A percentile compares a stretch with the other conserved stretches of the same genome.
Conservation (phyloP, 2,113 vertebrate species). For the Triplophysa rosa region DNA sequence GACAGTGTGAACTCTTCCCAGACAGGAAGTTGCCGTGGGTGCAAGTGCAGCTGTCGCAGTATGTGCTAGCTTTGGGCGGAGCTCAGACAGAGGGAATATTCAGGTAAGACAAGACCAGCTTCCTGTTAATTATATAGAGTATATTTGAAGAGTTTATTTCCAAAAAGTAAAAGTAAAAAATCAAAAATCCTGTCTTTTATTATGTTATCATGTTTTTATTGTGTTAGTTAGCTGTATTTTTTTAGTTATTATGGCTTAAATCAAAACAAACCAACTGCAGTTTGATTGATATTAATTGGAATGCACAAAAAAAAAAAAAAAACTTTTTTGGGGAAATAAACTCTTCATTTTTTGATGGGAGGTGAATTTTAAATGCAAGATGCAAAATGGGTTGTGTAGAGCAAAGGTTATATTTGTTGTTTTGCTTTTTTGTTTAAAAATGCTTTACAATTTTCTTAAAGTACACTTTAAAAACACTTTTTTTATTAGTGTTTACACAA, state of each 20-base stretch:
- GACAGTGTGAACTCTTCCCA: conserved; percentile 82
- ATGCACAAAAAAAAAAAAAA: too few relatives aligned
- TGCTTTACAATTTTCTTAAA: too few relatives aligned
- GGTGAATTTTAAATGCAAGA: not conserved
- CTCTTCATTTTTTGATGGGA: not conserved
- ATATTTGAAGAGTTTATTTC: not conserved
- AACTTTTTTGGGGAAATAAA: not conserved
- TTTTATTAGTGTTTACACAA: too few relatives aligned
- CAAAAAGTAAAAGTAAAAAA: not conserved
- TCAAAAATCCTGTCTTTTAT: too few relatives aligned
- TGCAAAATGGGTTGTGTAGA: not conserved
- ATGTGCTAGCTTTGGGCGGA: conserved; percentile 83
- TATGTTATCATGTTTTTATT: too few relatives aligned
- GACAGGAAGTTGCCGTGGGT: conserved; percentile 87
- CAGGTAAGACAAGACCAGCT: conserved; percentile 72
- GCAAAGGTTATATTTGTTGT: not conserved
- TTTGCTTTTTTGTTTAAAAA: too few relatives aligned
- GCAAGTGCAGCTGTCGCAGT: conserved; percentile 88
- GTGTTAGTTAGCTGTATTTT: too few relatives aligned
- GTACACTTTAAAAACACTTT: too few relatives aligned
- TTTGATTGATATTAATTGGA: too few relatives aligned
- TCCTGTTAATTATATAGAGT: not conserved
- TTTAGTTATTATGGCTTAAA: too few relatives aligned
- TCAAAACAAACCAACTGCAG: too few relatives aligned
- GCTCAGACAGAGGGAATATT: conserved; percentile 89